These are phyloP conservation scores for Unio pictorum DNA, from an alignment of 2,888 invertebrate species.

Conservation along the genomic window DNA sequence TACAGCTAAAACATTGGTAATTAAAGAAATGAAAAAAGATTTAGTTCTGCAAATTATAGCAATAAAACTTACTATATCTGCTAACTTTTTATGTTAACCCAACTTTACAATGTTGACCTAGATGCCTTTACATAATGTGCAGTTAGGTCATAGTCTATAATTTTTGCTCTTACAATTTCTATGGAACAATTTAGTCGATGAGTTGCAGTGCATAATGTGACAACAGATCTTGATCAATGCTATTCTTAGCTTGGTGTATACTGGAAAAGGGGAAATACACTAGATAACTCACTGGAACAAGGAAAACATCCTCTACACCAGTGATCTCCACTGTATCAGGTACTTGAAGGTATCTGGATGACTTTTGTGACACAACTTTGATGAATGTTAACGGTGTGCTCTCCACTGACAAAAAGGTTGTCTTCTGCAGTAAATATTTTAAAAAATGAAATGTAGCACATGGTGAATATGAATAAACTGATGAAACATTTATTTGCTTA, in stretches of 20 bases:
- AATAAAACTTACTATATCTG: too few species aligned
- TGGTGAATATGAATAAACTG: conserved; percentile 8
- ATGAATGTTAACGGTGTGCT: conserved; percentile 20
- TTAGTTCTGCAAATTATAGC: too few species aligned
- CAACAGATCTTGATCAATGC: neutral
- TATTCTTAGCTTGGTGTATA: neutral
- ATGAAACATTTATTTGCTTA: neutral
- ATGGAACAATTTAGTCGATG: too few species aligned
- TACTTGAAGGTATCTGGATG: conserved; percentile 18
- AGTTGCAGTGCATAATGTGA: too few species aligned
- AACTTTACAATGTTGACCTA: too few species aligned
- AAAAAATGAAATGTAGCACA: neutral
- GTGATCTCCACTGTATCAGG: conserved; percentile 26
- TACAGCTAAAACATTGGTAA: too few species aligned
- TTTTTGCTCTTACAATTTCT: too few species aligned
- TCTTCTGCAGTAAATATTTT: conserved; percentile 7
- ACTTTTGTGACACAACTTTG: conserved; percentile 14
- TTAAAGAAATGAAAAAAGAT: too few species aligned
- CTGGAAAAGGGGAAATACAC: neutral
- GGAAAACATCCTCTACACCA: conserved; percentile 23
- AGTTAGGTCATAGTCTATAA: too few species aligned
- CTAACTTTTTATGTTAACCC: too few species aligned
- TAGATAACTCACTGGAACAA: conserved; percentile 20
- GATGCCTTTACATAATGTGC: too few species aligned
- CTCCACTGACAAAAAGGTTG: conserved; percentile 6